Evolutionary conservation across 1,140 invertebrate species (phyloP).

Genomic region (Drosophila ogumai): DNA sequence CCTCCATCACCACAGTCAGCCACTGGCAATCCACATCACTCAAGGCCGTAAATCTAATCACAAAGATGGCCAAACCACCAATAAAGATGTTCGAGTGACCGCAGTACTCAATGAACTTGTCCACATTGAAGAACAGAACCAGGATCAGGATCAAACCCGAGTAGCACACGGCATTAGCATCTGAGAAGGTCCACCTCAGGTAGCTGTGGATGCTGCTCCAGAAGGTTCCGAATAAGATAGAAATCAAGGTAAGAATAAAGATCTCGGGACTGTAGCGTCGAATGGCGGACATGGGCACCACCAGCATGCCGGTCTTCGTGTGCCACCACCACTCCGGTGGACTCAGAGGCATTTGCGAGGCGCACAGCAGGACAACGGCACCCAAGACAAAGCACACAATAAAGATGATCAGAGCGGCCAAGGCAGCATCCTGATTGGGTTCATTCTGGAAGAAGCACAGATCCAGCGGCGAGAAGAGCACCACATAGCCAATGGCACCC

Average conservation of each 20-base stretch:
- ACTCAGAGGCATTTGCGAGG: conserved; percentile 88
- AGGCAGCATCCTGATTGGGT: conserved; percentile 38
- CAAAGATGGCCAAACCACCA: conserved; percentile 91
- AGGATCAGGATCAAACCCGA: conserved; percentile 87
- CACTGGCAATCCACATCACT: conserved; percentile 88
- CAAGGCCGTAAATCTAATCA: conserved; percentile 90
- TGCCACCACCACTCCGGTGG: conserved; percentile 94
- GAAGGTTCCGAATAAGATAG: conserved; percentile 90
- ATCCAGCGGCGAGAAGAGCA: conserved; percentile 89
- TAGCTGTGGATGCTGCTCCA: conserved; percentile 93
- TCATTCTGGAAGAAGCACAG: conserved; percentile 78
- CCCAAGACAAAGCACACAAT: conserved; percentile 86
- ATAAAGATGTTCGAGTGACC: conserved; percentile 94
- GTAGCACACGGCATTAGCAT: conserved; percentile 57
- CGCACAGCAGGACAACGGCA: conserved; percentile 68
- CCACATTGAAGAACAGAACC: conserved; percentile 91
- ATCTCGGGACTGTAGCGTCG: conserved; percentile 90
- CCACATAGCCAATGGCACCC: conserved; percentile 90
- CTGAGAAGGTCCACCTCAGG: conserved; percentile 87
- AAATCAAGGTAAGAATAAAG: conserved; percentile 88
- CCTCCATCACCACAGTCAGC: conserved; percentile 90
- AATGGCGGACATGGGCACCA: conserved; percentile 90
- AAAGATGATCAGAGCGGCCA: conserved; percentile 86
- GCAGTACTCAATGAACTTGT: conserved; percentile 92
- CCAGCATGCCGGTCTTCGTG: conserved; percentile 90